Percentiles rank a stretch among this genome's conserved stretches.
Conservation (phyloP, 2,888 invertebrate species). For the Branchipolynoe longqiensis region DNA sequence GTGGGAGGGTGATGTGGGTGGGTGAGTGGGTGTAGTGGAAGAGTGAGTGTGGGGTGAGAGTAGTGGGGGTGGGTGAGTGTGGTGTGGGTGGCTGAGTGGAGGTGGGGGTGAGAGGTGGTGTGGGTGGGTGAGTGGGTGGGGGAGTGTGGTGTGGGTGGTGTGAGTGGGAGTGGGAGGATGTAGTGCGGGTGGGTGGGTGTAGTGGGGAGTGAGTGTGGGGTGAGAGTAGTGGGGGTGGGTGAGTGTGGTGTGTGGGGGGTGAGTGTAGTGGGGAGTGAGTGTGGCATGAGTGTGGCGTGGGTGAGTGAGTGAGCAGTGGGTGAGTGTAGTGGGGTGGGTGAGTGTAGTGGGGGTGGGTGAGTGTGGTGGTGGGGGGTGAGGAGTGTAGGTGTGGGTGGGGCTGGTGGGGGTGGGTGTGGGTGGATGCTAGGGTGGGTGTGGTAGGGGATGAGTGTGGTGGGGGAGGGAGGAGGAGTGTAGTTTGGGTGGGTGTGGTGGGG, state of each 20-base stretch:
- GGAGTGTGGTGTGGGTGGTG: background rate
- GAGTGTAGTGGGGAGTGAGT: background rate
- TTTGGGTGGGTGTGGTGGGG: background rate
- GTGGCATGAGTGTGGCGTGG: background rate
- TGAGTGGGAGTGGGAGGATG: background rate
- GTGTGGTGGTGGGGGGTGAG: background rate
- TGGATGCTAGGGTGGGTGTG: background rate
- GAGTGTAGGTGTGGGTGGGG: background rate
- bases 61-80: too few species aligned
- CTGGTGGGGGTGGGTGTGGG: background rate
- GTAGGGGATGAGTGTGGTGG: background rate
- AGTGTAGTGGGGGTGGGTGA: background rate
- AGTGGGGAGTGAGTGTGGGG: background rate
- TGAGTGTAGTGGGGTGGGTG: background rate
- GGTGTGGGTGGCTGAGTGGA: too few species aligned
- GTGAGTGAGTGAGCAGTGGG: background rate
- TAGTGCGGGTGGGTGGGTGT: background rate
- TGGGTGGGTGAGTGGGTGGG: background rate
- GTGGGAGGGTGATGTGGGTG: too few species aligned
- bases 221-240: background rate
- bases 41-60: too few species aligned
- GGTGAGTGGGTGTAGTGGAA: too few species aligned
- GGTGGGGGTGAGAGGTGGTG: background rate
- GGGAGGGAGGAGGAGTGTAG: background rate
- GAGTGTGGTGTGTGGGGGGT: background rate